Base-by-base conservation (phyloP, 92 coral and sea anemone species). In the Phenganax marumi region DNA sequence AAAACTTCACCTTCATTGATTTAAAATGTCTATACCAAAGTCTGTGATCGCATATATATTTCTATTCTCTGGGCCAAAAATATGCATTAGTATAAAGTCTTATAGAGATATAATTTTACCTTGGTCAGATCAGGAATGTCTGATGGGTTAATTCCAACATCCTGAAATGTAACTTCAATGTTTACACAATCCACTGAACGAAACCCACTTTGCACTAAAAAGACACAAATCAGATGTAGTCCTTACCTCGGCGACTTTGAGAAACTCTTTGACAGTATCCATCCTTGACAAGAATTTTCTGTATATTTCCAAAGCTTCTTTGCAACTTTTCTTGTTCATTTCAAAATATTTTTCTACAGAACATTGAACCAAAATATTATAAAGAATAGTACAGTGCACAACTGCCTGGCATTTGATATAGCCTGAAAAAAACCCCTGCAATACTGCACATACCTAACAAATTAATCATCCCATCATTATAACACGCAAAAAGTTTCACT, bases 61-160 rank as follows among this genome's bases (percentile, higher is more conserved):
- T 33, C 2, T 33, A 33, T 33, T 33, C 43, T 33, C 43, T 33
- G 43, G 43, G 3, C 43, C 43, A 33, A 33, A 33, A 33, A 33
- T 33, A 33, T 33, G 43, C 43, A 33, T 1, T 33, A 33, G 43
- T 2, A 17, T 7, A 12, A 4, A 0, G n/a, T 22, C 21, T 50
- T 2, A 17, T 7, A 12, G 4, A 0, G n/a, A n/a, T 13, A 25
- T 18, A 4, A 17, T 21, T 70, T 64, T 82, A 93, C 97, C 97
- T 91, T 95, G 84, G 95, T 95, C 21, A 95, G 91, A 83, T 95
- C 98, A 60, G 98, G 98, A 72, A 95, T 95, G 65, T 95, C 98
- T 70, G 93, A 92, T 56, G 93, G 93, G 39, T 95, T 97, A 85
- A 95, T 92, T 47, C 98, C 98, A 58, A 95, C 95, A 80, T 95